A percentile compares a stretch with the other conserved stretches of the same genome.
Evolutionary conservation across 2,888 invertebrate genomes (phyloP).

Genomic region (Erebia palarica): DNA sequence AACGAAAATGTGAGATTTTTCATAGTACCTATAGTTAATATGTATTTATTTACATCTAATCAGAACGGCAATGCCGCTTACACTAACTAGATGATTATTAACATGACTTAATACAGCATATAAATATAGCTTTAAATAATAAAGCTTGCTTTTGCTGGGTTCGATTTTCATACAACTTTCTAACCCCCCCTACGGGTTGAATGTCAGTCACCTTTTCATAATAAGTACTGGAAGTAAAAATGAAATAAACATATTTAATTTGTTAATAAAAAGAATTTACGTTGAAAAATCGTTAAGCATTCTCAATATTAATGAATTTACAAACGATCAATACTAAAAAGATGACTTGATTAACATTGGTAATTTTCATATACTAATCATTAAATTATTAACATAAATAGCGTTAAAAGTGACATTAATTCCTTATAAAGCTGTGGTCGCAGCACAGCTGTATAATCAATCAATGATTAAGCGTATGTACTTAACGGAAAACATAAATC

Average conservation of each 20-base stretch:
- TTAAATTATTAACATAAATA: slow-evolving; percentile 43
- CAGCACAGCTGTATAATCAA: slow-evolving; percentile 38
- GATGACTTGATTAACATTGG: slow-evolving; percentile 29
- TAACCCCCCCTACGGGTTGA: no score
- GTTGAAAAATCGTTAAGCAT: slow-evolving; percentile 10
- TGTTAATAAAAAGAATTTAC: slow-evolving; percentile 13
- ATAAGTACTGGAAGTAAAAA: not conserved
- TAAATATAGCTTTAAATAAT: no score
- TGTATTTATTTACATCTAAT: no score
- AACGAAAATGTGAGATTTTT: no score
- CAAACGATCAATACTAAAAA: slow-evolving; percentile 23
- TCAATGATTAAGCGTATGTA: slow-evolving; percentile 39
- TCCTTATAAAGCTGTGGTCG: slow-evolving; percentile 41
- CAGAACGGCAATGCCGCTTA: no score
- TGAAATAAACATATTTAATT: slow-evolving; percentile 1
- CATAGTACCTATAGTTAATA: no score
- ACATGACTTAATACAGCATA: no score
- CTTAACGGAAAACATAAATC: slow-evolving; percentile 44
- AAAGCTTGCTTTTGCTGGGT: no score
- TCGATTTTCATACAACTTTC: no score
- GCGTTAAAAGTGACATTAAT: slow-evolving; percentile 37
- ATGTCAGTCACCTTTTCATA: no score
- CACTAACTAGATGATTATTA: no score
- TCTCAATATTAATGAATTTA: slow-evolving; percentile 21
- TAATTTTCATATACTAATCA: slow-evolving; percentile 32